A percentile compares a stretch with the other conserved stretches of the same genome.
phyloP scores from a whole-genome alignment of 2,888 invertebrate species.

The Cerceris rybyensis region DNA sequence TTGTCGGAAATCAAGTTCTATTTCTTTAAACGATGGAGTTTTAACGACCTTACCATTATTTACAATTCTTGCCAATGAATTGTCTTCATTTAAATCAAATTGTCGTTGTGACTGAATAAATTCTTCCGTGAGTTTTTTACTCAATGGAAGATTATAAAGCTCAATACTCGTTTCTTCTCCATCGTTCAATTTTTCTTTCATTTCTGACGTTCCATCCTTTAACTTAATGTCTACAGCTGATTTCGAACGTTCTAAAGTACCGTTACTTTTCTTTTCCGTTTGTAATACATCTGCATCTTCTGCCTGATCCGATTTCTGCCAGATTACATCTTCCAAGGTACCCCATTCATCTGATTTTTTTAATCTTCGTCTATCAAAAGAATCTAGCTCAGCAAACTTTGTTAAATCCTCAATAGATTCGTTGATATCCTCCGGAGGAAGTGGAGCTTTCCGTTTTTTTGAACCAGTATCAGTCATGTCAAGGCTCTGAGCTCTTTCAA shows the following conservation, averaged over 20 bases:
- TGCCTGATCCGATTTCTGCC: slow-evolving; percentile 71
- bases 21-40: slow-evolving; percentile 70
- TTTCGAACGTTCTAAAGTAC: slow-evolving; percentile 86
- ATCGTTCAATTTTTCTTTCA: slow-evolving; percentile 4
- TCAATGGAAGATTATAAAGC: slow-evolving; percentile 75
- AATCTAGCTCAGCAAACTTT: slow-evolving; percentile 85
- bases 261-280: slow-evolving; percentile 75
- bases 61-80: slow-evolving; percentile 75
- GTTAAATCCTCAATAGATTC: slow-evolving; percentile 79
- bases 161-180: slow-evolving; percentile 64
- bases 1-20: slow-evolving; percentile 74
- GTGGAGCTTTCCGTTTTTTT: slow-evolving; percentile 87
- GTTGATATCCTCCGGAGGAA: slow-evolving; percentile 80
- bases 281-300: slow-evolving; percentile 78
- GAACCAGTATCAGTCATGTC: slow-evolving; percentile 87
- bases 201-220: slow-evolving; percentile 80
- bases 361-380: slow-evolving; percentile 87
- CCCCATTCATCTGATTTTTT: slow-evolving; percentile 90
- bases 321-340: slow-evolving; percentile 89
- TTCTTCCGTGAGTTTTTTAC: slow-evolving; percentile 73
- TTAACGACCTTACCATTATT: slow-evolving; percentile 75
- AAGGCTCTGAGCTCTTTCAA: slow-evolving; percentile 91
- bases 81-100: slow-evolving; percentile 76
- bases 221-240: slow-evolving; percentile 85
- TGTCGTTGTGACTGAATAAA: slow-evolving; percentile 74